These are phyloP conservation scores for Melospiza melodia DNA, from an alignment of 2,113 vertebrate species.

Conservation along the genomic window DNA sequence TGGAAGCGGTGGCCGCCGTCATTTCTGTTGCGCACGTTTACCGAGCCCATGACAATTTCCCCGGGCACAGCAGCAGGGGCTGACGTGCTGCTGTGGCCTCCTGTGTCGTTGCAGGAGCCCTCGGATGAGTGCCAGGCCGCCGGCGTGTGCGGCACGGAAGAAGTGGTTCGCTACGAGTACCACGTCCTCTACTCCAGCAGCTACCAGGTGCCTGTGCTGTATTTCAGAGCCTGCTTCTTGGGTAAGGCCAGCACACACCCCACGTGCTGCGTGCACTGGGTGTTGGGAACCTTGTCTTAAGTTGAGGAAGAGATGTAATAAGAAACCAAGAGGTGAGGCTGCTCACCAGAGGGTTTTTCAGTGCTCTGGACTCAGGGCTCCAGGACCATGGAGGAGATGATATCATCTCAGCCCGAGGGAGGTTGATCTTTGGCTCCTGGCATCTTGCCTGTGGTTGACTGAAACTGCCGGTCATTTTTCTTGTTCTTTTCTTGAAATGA, in stretches of 20 bases:
- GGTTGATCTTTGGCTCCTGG: slow-evolving; percentile 74
- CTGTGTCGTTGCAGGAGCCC: slow-evolving; percentile 65
- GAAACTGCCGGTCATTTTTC: slow-evolving; percentile 66
- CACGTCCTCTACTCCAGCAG: slow-evolving; percentile 91
- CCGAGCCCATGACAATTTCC: background rate
- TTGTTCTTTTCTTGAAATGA: slow-evolving; percentile 48
- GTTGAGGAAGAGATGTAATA: background rate
- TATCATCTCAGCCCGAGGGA: slow-evolving; percentile 70
- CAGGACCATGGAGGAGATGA: slow-evolving; percentile 62
- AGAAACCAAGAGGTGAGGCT: slow-evolving; percentile 42
- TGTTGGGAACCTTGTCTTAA: background rate
- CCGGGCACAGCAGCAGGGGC: background rate
- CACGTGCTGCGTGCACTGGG: background rate
- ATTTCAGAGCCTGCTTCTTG: slow-evolving; percentile 88
- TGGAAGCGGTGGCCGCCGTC: slow-evolving; percentile 8
- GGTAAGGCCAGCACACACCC: slow-evolving; percentile 72
- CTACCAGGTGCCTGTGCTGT: slow-evolving; percentile 88
- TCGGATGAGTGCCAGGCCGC: slow-evolving; percentile 55
- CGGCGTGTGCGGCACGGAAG: background rate
- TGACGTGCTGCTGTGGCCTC: background rate
- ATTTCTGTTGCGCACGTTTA: slow-evolving; percentile 3
- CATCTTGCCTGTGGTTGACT: slow-evolving; percentile 66
- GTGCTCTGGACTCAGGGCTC: slow-evolving; percentile 26
- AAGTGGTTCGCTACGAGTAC: slow-evolving; percentile 87
- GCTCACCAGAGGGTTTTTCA: slow-evolving; percentile 63